Base-by-base conservation (phyloP, 1,140 invertebrate species). In the Camponotus floridanus region DNA sequence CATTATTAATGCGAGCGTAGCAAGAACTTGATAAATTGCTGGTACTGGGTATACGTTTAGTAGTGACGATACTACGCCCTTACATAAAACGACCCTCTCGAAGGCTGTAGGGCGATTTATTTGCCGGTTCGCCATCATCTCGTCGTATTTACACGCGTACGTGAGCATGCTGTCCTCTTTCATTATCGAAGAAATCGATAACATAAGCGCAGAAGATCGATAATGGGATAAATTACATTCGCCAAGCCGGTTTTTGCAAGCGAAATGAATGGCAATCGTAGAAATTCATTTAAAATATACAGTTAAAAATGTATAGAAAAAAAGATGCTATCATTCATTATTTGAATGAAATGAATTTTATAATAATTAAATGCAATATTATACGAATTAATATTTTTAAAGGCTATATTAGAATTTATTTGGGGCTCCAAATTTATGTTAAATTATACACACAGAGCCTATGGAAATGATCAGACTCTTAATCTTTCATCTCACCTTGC, bases 11-110 rank as follows among this genome's bases (percentile, higher is more conserved):
- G 76, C 86, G 79, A 55, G 36, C 26, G 51, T 33, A 36, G 79
- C 59, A 89, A 86, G 81, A 89, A 89, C 48, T 85, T 90, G 86
- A 90, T 90, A 90, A 90, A 90, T 90, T 74, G 88, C 79, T 42
- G 55, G 85, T 26, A 62, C 39, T 76, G 86, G 81, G 36, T 39
- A 67, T 42, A 61, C 36, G 68, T 57, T 79, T 73, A 80, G 80
- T 59, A 59, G 86, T 65, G 87, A 76, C 62, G 87, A 51, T 85
- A 68, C 65, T 76, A 48, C 81, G 81, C 39, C 64, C 65, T 88
- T 74, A 88, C 87, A 88, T 87, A 88, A 86, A 88, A 89, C 74
- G 36, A 61, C 36, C 74, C 55, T 68, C 81, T 65, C 64, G 48
- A 57, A 39, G 68, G 59, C 26, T 9, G 6, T 9, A 26, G 21